These are phyloP conservation scores for Myxocyprinus asiaticus DNA, from an alignment of 2,113 vertebrate genomes.

Conservation along the genomic window DNA sequence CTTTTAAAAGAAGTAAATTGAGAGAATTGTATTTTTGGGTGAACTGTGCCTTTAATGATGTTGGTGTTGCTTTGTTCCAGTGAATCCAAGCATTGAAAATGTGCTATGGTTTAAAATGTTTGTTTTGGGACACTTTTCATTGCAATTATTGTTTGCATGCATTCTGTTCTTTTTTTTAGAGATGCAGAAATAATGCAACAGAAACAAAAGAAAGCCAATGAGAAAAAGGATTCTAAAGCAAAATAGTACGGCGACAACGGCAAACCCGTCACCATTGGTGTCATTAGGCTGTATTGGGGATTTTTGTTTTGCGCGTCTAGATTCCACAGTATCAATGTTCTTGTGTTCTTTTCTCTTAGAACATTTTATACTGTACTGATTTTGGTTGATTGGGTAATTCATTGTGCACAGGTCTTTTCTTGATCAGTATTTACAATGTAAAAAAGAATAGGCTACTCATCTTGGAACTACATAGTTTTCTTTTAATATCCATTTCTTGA, in stretches of 20 bases:
- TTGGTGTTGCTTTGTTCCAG: no score
- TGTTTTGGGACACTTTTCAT: no score
- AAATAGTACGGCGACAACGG: constrained; percentile 63
- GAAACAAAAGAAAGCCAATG: constrained; percentile 81
- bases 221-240: constrained; percentile 74
- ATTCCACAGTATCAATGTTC: no score
- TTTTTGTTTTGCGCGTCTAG: no score
- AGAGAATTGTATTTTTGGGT: no score
- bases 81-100: no score
- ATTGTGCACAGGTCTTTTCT: constrained; percentile 41
- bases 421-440: constrained; percentile 49
- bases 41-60: no score
- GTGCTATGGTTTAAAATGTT: no score
- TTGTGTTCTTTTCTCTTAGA: constrained; percentile 11
- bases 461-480: constrained; percentile 61
- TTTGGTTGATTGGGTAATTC: constrained; percentile 26
- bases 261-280: not conserved
- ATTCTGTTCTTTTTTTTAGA: constrained; percentile 45
- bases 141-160: no score
- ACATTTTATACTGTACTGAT: constrained; percentile 35
- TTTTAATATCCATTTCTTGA: constrained; percentile 31
- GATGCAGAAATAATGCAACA: constrained; percentile 86
- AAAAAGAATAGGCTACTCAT: constrained; percentile 33
- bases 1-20: no score
- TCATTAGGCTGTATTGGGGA: not conserved